phyloP scores from a whole-genome alignment of 2,888 invertebrate genomes.

The Agonum fuliginosum region DNA sequence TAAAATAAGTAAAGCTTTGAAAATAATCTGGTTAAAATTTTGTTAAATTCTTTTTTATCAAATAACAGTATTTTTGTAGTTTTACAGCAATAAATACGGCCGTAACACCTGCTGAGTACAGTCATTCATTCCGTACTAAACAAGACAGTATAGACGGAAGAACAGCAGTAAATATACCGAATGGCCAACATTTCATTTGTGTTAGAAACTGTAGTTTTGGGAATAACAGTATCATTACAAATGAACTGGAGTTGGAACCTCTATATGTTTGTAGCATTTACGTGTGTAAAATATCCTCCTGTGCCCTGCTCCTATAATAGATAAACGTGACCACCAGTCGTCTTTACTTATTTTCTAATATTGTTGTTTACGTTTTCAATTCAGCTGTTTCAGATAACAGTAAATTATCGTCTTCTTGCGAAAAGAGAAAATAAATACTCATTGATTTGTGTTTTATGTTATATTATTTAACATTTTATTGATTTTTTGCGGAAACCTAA shows the following conservation, averaged over 20 bases:
- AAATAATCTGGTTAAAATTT: neutral
- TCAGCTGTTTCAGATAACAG: neutral
- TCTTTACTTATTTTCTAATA: constrained; percentile 8
- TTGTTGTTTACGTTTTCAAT: constrained; percentile 39
- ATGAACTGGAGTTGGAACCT: constrained; percentile 14
- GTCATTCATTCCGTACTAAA: constrained; percentile 31
- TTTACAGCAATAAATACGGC: constrained; percentile 17
- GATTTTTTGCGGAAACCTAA: neutral
- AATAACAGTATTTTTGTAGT: constrained; percentile 20
- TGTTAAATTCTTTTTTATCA: neutral
- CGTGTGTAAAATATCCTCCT: constrained; percentile 14
- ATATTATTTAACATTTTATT: neutral
- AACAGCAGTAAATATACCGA: constrained; percentile 44
- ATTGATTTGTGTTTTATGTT: neutral
- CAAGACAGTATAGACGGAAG: neutral
- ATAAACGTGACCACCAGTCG: neutral
- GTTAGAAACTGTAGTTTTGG: constrained; percentile 46
- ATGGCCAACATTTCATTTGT: constrained; percentile 51
- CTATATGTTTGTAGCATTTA: constrained; percentile 17
- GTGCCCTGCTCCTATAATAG: too few species aligned
- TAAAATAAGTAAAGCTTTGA: neutral
- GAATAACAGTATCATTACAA: constrained; percentile 44
- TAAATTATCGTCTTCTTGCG: neutral
- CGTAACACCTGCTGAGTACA: constrained; percentile 37
- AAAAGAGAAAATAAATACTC: neutral